Conservation (phyloP, 1,140 invertebrate genomes). For the Diabrotica virgifera region DNA sequence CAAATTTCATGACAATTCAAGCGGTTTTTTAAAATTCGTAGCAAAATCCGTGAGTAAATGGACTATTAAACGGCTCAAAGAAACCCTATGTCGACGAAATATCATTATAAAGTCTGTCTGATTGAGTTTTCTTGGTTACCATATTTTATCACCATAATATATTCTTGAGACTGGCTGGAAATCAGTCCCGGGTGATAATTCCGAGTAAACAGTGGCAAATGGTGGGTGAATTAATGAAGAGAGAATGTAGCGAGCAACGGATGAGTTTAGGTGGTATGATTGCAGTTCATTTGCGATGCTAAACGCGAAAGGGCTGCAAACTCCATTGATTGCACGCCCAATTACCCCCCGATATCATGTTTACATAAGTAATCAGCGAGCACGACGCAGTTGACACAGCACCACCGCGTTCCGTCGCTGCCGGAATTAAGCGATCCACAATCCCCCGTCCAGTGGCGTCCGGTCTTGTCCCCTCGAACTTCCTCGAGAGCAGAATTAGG, state of each 20-base stretch:
- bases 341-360: constrained; percentile 49
- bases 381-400: constrained; percentile 40
- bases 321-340: constrained; percentile 48
- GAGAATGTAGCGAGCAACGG: constrained; percentile 9
- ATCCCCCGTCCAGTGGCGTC: background rate
- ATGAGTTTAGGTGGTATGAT: constrained; percentile 19
- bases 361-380: constrained; percentile 48
- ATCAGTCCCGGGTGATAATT: constrained; percentile 7
- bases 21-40: no score
- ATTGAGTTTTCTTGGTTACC: background rate
- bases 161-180: background rate
- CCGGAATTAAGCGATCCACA: constrained; percentile 30
- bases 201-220: constrained; percentile 17
- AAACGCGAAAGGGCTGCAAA: constrained; percentile 27
- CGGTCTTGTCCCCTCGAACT: no score
- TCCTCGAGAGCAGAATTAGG: no score
- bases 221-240: constrained; percentile 19
- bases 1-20: no score
- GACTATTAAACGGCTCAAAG: no score
- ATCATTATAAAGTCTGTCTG: no score
- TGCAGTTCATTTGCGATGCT: constrained; percentile 26
- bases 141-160: background rate
- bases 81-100: no score
- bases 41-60: no score
- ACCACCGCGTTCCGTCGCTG: constrained; percentile 16